Evolutionary conservation across 2,888 invertebrate genomes (phyloP).

Genomic region (Mimas tiliae): DNA sequence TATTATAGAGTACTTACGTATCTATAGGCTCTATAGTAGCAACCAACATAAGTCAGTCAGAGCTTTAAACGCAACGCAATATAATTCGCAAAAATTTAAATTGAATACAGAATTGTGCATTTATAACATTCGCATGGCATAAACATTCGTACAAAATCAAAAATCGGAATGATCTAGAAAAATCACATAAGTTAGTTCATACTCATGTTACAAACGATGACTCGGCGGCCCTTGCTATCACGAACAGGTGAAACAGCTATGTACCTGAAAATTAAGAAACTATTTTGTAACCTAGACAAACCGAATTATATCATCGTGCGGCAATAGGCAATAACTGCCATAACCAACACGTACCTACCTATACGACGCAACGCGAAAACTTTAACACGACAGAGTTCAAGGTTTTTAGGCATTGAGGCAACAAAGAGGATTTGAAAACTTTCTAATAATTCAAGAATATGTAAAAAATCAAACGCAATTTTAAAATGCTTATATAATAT

Average conservation of each 20-base stretch:
- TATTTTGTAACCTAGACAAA: slow-evolving; percentile 51
- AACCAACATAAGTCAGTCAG: neutral
- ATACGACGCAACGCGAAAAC: slow-evolving; percentile 5
- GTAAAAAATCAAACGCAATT: neutral
- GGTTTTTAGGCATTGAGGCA: no score
- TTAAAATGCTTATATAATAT: neutral
- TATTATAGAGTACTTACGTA: no score
- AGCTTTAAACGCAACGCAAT: neutral
- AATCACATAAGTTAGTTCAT: slow-evolving; percentile 46
- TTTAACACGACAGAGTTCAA: neutral
- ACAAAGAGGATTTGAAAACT: no score
- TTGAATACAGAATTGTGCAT: neutral
- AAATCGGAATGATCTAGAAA: no score
- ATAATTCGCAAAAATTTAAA: neutral
- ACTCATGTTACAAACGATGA: slow-evolving; percentile 88
- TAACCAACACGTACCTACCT: slow-evolving; percentile 30
- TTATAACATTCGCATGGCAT: slow-evolving; percentile 2
- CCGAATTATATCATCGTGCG: slow-evolving; percentile 54
- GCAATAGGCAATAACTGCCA: slow-evolving; percentile 34
- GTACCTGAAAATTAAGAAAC: slow-evolving; percentile 83
- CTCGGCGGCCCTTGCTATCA: slow-evolving; percentile 89
- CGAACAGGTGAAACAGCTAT: slow-evolving; percentile 90
- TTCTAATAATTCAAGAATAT: slow-evolving; percentile 38
- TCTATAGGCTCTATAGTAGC: no score
- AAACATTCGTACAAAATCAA: neutral